These are phyloP conservation scores for Actenoides hombroni DNA, from an alignment of 2,113 vertebrate genomes.

Conservation along the genomic window DNA sequence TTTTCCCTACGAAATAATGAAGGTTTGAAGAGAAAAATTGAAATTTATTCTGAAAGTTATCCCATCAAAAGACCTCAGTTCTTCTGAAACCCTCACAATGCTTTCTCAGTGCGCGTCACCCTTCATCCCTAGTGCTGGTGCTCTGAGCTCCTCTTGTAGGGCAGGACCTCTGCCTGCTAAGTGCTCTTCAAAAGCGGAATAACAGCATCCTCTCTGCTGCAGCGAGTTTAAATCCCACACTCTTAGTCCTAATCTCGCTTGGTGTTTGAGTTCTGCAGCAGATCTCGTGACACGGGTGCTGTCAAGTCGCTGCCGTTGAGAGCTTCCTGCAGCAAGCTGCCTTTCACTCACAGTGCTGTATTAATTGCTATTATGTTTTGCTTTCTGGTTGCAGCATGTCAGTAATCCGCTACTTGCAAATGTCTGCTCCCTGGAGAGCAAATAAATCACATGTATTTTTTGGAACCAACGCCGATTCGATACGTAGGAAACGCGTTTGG, in stretches of 20 bases:
- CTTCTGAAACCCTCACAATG: background rate
- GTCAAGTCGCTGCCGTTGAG: background rate
- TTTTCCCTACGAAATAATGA: background rate
- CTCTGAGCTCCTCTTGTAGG: rapidly evolving
- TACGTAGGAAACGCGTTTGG: constrained; percentile 29
- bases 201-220: background rate
- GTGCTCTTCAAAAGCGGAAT: background rate
- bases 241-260: background rate
- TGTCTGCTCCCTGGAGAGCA: constrained; percentile 17
- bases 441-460: constrained; percentile 43
- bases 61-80: background rate
- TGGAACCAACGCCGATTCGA: constrained; percentile 22
- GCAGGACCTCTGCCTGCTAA: background rate
- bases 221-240: background rate
- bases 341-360: constrained; percentile 22
- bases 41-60: background rate
- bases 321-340: background rate
- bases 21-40: background rate
- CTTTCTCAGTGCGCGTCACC: rapidly evolving
- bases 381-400: constrained; percentile 44
- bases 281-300: background rate
- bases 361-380: constrained; percentile 59
- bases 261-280: background rate
- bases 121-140: background rate
- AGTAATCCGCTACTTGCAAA: constrained; percentile 59